Base-by-base conservation (phyloP, 1,140 invertebrate genomes). In the Ctenoplectra terminalis region DNA sequence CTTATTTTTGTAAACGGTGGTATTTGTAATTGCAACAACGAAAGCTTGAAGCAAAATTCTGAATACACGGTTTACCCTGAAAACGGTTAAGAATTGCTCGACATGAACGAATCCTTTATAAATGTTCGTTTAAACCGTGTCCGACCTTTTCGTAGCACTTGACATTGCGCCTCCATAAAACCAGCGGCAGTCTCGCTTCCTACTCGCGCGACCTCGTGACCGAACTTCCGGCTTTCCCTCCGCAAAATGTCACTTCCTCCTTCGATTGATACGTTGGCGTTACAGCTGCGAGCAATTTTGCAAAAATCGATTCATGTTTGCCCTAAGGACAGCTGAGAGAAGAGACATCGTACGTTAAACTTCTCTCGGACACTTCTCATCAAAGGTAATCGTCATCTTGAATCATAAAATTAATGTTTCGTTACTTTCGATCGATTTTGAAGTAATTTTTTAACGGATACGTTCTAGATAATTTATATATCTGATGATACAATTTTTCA, bases 151-250 rank as follows among this genome's bases (percentile, higher is more conserved):
- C 17, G 34, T 75, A 20, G 56, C 20, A 66, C 74, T 87, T 84
- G 82, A 88, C 85, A 88, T 87, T 80, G 85, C 54, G 66, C 20
- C 64, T 75, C 43, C 46, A 40, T 72, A 79, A 87, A 87, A 84
- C 29, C 46, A 20, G 48, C 46, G 34, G 48, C n/a, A 20, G 54
- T 29, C 58, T 71, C 48, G 54, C 64, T 88, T 87, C 82, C 85
- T 75, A 67, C 60, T 87, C 71, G 67, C 43, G 46, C 75, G 79
- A 85, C 81, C 77, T 86, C 77, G 37, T 66, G 34, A 50, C 73
- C 61, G 13, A 84, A 77, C 85, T 88, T 88, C 87, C 87, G 87
- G 67, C 87, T 88, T 88, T 88, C 85, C 82, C 75, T 61, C 61
- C 26, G 69, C 58, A 37, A 84, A 87, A 87, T 87, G 85, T 87